Evolutionary conservation across 2,113 vertebrate genomes (phyloP).

Genomic region (Neolamprologus toae): DNA sequence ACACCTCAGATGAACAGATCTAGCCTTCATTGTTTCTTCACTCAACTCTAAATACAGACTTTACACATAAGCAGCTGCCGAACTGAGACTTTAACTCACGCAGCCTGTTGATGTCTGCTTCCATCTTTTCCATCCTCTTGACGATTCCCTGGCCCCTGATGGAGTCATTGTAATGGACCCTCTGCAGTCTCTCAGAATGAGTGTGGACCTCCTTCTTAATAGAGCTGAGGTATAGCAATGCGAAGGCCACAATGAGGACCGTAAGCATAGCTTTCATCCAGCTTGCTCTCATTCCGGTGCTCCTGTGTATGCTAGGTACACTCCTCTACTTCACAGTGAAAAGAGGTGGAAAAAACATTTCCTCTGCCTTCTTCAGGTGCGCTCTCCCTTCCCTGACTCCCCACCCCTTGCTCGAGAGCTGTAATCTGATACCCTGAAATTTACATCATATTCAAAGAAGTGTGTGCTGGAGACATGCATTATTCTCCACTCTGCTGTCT

Average conservation of each 20-base stretch:
- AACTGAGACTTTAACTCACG: constrained; percentile 30
- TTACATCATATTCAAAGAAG: background rate
- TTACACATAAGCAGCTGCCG: background rate
- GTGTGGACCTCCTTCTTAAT: constrained; percentile 16
- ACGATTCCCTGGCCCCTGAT: constrained; percentile 10
- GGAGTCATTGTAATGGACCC: constrained; percentile 17
- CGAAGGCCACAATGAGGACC: background rate
- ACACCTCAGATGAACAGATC: background rate
- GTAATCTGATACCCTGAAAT: background rate
- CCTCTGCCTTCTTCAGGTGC: background rate
- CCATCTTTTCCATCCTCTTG: constrained; percentile 44
- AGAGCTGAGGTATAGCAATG: constrained; percentile 31
- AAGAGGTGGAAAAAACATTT: background rate
- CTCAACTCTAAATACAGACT: background rate
- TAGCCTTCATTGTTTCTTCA: background rate
- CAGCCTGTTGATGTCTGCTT: constrained; percentile 29
- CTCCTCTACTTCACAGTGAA: background rate
- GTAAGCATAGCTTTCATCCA: background rate
- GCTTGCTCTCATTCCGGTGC: constrained; percentile 22
- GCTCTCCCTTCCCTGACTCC: background rate
- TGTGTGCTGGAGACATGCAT: background rate
- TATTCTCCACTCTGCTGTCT: background rate
- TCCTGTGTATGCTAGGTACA: background rate
- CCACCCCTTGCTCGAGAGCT: background rate
- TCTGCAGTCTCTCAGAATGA: constrained; percentile 18